Base-by-base conservation (phyloP, 2,888 invertebrate genomes). In the Parochlus steinenii region DNA sequence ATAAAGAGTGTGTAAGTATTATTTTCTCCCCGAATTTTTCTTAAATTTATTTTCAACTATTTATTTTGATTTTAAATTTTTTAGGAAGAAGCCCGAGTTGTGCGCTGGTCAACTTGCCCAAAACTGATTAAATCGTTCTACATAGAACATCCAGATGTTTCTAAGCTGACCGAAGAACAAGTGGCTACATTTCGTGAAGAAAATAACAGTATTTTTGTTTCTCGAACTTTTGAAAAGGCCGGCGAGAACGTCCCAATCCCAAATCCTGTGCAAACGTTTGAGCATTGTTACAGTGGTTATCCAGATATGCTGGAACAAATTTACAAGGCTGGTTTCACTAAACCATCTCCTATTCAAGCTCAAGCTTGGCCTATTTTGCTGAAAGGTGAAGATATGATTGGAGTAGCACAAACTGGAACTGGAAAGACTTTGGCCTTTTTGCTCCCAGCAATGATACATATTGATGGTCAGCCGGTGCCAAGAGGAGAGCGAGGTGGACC, bases 341-440 rank as follows among this genome's bases (percentile, higher is more conserved):
- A 68, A 40, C 95, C 93, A 0, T 81, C 87, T 1, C 93, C 93
- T 0, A 90, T 95, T 47, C 89, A 95, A 57, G 65, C 76, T 40
- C 92, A 93, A 60, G 81, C 87, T 0, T 97, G 95, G 95, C 97
- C 97, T 2, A 69, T 95, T 40, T 63, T 95, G 1, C 58, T 97
- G 26, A 72, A 74, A 48, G 97, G 97, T 0, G 73, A 79, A 50
- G 95, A 97, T 58, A 59, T 95, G 53, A 93, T 97, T 53, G 95
- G 95, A 6, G 93, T 97, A 43, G 95, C 95, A 1, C 93, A 92
- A 61, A 89, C 89, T 5, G 87, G 87, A 37, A 86, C 86, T 12
- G 89, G 92, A 0, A 97, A 97, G 62, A 97, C 97, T 0, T 62
- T 97, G 38, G 95, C 92, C 0, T 95, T 92, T 51, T 61, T 93